These are phyloP conservation scores for Drosophila mimica DNA, from an alignment of 2,888 invertebrate genomes.

Conservation along the genomic window DNA sequence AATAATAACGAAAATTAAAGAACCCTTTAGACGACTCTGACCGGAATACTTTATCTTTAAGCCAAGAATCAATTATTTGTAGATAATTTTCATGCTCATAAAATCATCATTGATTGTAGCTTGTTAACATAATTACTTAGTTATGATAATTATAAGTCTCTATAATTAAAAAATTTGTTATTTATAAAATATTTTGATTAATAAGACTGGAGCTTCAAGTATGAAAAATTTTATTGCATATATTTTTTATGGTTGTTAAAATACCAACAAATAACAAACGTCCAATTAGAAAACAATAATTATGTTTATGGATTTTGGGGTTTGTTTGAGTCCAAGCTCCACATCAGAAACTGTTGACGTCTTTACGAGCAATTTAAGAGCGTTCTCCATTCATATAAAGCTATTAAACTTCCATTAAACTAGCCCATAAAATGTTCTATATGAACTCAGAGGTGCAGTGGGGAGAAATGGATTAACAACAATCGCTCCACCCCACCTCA, in stretches of 20 bases:
- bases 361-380: slow-evolving; percentile 44
- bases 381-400: slow-evolving; percentile 58
- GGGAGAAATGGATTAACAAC: slow-evolving; percentile 24
- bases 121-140: not conserved
- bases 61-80: not conserved
- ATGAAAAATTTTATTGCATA: not conserved
- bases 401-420: slow-evolving; percentile 63
- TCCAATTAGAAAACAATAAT: slow-evolving; percentile 1
- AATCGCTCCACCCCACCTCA: slow-evolving; percentile 21
- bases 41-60: too few relatives aligned
- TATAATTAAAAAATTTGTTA: not conserved
- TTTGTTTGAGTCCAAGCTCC: slow-evolving; percentile 16
- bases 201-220: not conserved
- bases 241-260: not conserved
- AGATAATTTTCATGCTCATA: not conserved
- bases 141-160: not conserved
- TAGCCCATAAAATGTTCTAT: slow-evolving; percentile 46
- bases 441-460: slow-evolving; percentile 37
- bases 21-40: too few relatives aligned
- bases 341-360: slow-evolving; percentile 25
- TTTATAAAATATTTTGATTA: not conserved
- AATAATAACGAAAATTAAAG: too few relatives aligned
- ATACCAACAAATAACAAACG: not conserved
- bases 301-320: not conserved
- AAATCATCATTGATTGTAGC: not conserved